Evolutionary conservation across 2,113 vertebrate genomes (phyloP), one percentile per base, ranked within the genome.

Genomic region (Rattus norvegicus): DNA sequence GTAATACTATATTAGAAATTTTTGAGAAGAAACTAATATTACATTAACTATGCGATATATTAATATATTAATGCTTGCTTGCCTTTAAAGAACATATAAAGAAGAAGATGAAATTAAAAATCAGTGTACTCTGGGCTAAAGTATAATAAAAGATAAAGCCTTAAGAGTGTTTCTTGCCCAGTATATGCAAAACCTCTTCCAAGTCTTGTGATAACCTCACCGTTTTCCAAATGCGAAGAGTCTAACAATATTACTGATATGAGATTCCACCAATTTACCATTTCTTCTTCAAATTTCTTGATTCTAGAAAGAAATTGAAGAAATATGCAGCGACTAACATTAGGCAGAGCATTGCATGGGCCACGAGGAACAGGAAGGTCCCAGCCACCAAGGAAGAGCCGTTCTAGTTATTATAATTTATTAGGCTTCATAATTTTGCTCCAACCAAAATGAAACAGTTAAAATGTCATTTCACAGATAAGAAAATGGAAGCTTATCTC

Each of bases 331-430:
- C 26, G 39, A 49, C n/a, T 17, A 52, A 95, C 4, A 65, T 8
- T 1, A 14, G 39, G 10, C 4, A n/a, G 14, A 61, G 13, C 39
- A 5, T 13, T 69, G 2, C 17, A 33, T 13, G 19, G 3, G 22
- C 84, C 75, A 94, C 59, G 79, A 95, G 11, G 54, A 88, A 69
- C n/a, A 92, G 85, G 56, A 63, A 79, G 72, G 33, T 63, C 2
- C 2, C 13, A 75, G 49, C 3, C 70, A 6, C 2, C 63, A 52
- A 87, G 7, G 63, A 39, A 94, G 49, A 30, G 6, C 56, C 94
- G 84, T 94, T 96, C 56, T 95, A 97, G 95, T 97, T 93, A 94
- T 76, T 92, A 83, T 10, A 91, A 79, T 91, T 95, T 92, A 95
- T 91, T 95, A 67, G 47, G 69, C 28, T 95, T 94, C 90, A 93